Percentiles rank a stretch among this genome's conserved stretches.
phyloP scores from a whole-genome alignment of 2,113 vertebrate species.

The Orycteropus afer region DNA sequence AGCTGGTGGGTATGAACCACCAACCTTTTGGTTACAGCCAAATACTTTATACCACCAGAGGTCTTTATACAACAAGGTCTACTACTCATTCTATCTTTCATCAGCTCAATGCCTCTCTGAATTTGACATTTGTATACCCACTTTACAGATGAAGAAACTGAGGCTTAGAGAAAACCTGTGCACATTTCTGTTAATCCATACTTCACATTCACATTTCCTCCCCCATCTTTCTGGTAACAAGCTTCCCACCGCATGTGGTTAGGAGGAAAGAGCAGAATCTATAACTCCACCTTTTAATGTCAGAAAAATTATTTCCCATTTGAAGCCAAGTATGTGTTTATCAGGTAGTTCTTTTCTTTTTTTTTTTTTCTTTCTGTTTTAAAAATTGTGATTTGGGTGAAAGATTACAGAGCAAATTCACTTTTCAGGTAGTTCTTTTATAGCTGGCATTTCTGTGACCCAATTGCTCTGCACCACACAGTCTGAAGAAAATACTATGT shows the following conservation, averaged over 20 bases:
- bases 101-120: neutral
- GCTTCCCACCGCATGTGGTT: neutral
- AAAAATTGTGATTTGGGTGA: too few relatives aligned
- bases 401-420: too few relatives aligned
- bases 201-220: neutral
- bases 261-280: neutral
- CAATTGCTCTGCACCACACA: conserved; percentile 57
- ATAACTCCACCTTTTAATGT: conserved; percentile 31
- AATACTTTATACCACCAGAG: too few relatives aligned
- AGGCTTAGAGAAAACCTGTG: neutral
- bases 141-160: neutral
- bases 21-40: too few relatives aligned
- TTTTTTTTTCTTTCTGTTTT: too few relatives aligned
- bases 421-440: conserved; percentile 52
- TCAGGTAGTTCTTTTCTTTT: conserved; percentile 41
- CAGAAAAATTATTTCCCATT: conserved; percentile 6
- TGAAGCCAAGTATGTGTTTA: neutral
- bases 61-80: too few relatives aligned
- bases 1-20: too few relatives aligned
- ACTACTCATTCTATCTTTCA: neutral
- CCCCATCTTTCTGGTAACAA: neutral
- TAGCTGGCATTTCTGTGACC: conserved; percentile 72
- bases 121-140: neutral
- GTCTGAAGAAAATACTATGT: neutral
- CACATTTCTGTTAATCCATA: neutral